Base-by-base conservation (phyloP, 1,140 invertebrate genomes). In the Manduca sexta region DNA sequence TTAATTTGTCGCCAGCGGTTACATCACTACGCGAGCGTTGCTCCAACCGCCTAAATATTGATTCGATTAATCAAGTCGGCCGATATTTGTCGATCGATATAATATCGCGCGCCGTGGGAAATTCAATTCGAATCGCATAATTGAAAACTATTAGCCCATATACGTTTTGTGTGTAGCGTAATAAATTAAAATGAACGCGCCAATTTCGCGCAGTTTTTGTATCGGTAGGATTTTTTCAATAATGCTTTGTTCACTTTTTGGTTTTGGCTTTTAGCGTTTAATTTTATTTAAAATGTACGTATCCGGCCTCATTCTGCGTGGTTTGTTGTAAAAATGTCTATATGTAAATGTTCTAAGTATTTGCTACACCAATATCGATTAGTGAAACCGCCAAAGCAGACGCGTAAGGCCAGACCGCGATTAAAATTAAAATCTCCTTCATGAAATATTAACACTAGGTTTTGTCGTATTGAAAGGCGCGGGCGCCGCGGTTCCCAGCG, bases 381-480 rank as follows among this genome's bases (percentile, higher is more conserved):
- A n/a, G n/a, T n/a, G n/a, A n/a, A n/a, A n/a, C n/a, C n/a, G n/a
- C n/a, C n/a, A 8, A 26, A 26, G 21, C 21, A 3, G 21, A 8
- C 21, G 21, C 21, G 21, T 8, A 26, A 8, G n/a, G n/a, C n/a
- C n/a, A 26, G 4, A 26, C 21, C 4, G 4, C 4, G 21, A 67
- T 67, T 73, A 69, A 74, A 71, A 73, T 71, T 61, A 64, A 69
- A 69, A 60, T 58, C 52, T n/a, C 50, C 43, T 60, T 69, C 66
- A 74, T 74, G 73, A 68, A 76, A 74, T 74, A 76, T 74, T 74
- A 69, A 76, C 66, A 57, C 56, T 42, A n/a, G n/a, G n/a, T 42
- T 46, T 16, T 51, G 52, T 56, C 52, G 62, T 67, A 75, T 75
- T 69, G 58, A 68, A 72, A 71, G 73, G 67, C 72, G 69, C 64